These are phyloP conservation scores for Ceratina australensis DNA, from an alignment of 1,140 invertebrate species.

Conservation along the genomic window DNA sequence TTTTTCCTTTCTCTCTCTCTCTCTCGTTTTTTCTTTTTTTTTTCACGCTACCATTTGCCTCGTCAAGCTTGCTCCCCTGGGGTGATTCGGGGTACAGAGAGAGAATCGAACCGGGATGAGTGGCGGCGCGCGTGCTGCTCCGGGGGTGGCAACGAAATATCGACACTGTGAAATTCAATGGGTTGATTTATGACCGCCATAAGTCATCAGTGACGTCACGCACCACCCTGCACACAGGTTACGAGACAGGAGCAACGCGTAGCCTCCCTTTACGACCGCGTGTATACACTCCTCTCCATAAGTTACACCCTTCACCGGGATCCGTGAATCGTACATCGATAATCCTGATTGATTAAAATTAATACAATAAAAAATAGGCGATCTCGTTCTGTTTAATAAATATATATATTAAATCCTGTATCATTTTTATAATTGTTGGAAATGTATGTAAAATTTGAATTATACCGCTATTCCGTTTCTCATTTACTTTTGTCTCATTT, in stretches of 20 bases:
- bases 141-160: constrained; percentile 59
- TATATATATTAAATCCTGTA: no score
- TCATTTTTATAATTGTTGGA: no score
- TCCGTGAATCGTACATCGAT: no score
- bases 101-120: constrained; percentile 6
- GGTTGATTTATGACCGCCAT: constrained; percentile 68
- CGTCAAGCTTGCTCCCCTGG: constrained; percentile 23
- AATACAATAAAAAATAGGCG: no score
- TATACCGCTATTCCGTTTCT: no score
- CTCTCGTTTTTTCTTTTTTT: background rate
- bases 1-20: background rate
- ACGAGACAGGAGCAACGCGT: constrained; percentile 35
- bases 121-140: background rate
- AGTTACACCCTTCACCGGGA: no score
- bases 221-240: constrained; percentile 48
- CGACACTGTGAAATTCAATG: constrained; percentile 70
- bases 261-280: constrained; percentile 43
- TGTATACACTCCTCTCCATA: background rate
- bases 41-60: background rate
- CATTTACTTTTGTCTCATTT: no score
- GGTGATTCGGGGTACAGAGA: constrained; percentile 27
- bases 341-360: no score
- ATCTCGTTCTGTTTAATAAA: no score
- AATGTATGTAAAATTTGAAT: no score
- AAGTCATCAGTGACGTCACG: constrained; percentile 68